Percentiles rank a stretch among this genome's conserved stretches.
These are phyloP conservation scores for Leptonema lineaticorne DNA, from an alignment of 1,140 invertebrate species.

Conservation along the genomic window DNA sequence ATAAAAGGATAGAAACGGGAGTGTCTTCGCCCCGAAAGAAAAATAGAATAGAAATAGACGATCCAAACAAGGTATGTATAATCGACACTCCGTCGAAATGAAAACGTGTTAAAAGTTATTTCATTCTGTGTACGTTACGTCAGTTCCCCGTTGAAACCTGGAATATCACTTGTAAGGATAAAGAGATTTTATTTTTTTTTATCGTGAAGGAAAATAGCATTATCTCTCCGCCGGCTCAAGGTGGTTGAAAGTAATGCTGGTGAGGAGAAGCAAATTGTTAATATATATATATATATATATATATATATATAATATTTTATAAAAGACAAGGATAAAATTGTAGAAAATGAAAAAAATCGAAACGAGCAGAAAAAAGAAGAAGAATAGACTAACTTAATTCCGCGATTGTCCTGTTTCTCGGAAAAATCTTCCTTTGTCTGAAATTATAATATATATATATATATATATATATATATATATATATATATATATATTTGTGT, in stretches of 20 bases:
- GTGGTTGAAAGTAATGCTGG: neutral
- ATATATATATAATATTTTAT: too few relatives aligned
- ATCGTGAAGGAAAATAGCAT: slow-evolving; percentile 21
- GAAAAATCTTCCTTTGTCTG: slow-evolving; percentile 3
- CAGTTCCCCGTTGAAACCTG: neutral
- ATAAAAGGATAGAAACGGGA: too few relatives aligned
- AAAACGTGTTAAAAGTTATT: slow-evolving; percentile 26
- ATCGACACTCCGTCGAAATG: neutral
- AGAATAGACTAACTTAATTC: neutral
- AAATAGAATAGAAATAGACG: too few relatives aligned
- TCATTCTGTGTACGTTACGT: neutral
- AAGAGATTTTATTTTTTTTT: slow-evolving; percentile 19
- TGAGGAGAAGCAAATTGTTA: neutral
- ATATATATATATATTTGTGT: neutral
- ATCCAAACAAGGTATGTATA: too few relatives aligned
- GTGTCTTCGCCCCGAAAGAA: too few relatives aligned
- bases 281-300: too few relatives aligned
- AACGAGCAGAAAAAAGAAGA: neutral
- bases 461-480: neutral
- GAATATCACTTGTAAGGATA: slow-evolving; percentile 25
- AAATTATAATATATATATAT: neutral
- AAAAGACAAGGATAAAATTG: too few relatives aligned
- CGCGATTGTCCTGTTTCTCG: slow-evolving; percentile 1
- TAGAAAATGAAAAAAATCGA: neutral
- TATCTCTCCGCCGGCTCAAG: slow-evolving; percentile 10